phyloP scores from a whole-genome alignment of 2,113 vertebrate genomes.

The Leiothrix lutea region DNA sequence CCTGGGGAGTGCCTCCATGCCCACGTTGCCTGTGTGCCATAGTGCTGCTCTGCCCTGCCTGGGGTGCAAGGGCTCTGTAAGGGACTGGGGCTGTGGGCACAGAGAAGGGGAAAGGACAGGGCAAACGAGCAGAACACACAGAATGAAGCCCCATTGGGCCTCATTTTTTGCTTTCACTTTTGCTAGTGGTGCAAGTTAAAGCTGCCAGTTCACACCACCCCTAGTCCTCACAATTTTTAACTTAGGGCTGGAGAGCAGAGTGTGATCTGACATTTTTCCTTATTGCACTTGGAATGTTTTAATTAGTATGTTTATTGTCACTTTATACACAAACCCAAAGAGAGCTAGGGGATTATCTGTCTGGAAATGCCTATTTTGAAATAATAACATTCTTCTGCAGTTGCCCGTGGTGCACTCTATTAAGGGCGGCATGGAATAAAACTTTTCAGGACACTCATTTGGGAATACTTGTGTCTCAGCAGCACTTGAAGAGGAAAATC shows the following conservation, averaged over 20 bases:
- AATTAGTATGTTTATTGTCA: neutral
- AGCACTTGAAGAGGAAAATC: neutral
- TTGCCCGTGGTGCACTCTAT: neutral
- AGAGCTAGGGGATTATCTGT: neutral
- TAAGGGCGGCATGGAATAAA: neutral
- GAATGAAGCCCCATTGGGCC: neutral
- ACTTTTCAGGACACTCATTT: neutral
- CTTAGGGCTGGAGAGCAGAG: neutral
- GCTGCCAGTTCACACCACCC: neutral
- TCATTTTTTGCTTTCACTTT: neutral
- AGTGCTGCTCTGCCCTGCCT: neutral
- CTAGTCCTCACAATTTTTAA: neutral
- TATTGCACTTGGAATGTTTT: neutral
- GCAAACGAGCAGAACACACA: neutral
- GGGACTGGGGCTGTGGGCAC: neutral
- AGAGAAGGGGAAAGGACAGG: neutral
- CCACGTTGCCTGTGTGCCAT: rapidly evolving
- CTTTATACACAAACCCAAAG: neutral
- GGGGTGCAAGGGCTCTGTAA: neutral
- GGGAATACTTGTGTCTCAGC: conserved; percentile 13
- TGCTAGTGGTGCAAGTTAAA: neutral
- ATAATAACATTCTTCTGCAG: neutral
- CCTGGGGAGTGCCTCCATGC: neutral
- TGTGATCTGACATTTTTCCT: neutral
- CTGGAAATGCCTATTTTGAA: neutral